Conservation (phyloP, 2,888 invertebrate genomes). For the Neoaliturus tenellus region DNA sequence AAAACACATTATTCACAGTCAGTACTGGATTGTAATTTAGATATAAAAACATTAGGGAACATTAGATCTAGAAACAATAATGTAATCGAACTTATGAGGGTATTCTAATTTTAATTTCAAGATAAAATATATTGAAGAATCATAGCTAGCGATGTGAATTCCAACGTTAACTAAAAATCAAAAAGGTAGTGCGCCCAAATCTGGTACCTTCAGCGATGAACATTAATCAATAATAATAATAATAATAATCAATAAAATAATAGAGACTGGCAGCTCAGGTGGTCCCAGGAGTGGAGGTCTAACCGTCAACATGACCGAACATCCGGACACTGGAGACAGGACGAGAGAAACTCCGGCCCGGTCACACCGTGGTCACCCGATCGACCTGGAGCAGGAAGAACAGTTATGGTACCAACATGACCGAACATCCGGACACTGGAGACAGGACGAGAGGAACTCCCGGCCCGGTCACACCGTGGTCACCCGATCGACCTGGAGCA, state of each 20-base stretch:
- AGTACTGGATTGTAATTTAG: too few relatives aligned
- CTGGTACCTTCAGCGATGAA: too few relatives aligned
- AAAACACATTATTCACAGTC: too few relatives aligned
- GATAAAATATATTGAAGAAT: neutral
- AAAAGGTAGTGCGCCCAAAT: too few relatives aligned
- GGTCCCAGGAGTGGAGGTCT: neutral
- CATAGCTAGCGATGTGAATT: neutral
- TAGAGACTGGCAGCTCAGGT: neutral
- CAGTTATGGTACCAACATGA: too few relatives aligned
- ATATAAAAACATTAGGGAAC: too few relatives aligned
- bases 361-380: slow-evolving; percentile 93
- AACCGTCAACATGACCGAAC: neutral
- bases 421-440: too few relatives aligned
- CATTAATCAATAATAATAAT: neutral
- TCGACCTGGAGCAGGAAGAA: slow-evolving; percentile 74
- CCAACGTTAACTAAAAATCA: neutral
- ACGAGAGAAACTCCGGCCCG: neutral
- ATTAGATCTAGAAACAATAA: neutral
- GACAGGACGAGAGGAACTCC: too few relatives aligned
- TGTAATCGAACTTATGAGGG: neutral
- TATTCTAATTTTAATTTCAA: neutral
- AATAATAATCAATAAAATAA: neutral
- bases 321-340: neutral
- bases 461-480: too few relatives aligned
- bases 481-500: too few relatives aligned